Base-by-base conservation (phyloP, 2,888 invertebrate genomes). In the Lypha dubia region DNA sequence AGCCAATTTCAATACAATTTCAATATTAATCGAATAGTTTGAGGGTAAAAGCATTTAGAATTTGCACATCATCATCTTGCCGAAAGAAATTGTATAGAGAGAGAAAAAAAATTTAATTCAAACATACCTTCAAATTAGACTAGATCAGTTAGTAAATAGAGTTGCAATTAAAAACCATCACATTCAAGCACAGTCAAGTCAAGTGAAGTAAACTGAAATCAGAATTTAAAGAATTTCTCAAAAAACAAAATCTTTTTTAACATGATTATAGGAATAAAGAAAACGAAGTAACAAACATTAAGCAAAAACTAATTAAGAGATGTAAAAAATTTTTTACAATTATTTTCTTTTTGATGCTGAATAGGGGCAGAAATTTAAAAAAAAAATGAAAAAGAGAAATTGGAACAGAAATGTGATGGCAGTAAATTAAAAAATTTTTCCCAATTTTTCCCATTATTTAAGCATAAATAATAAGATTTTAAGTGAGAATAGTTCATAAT, bases 61-160 rank as follows among this genome's bases (percentile, higher is more conserved):
- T 56, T 74, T 75, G 49, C 24, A 7, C 24, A 15, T 3, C 11
- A 44, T 65, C 28, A 35, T 20, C 11, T n/a, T 35, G 35, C 46
- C 62, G 35, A 75, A 79, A 74, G 35, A 75, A 79, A 74, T 75
- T 79, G 51, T 70, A 51, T 71, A 75, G 75, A 83, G 70, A 44
- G 75, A 79, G 70, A 1, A 28, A 32, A 62, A 74, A 63, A 63
- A 4, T 38, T 22, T 63, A 79, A 83, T 83, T 79, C 74, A 83
- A 83, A 83, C 77, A 73, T 56, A 68, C 77, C 83, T 53, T 76
- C 73, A 77, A 83, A 83, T 75, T 79, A 75, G 24, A 79, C 63
- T 56, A 56, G 56, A 75, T 49, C 74, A 70, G 63, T 58, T 75
- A 60, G 11, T 17, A 62, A 82, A 76, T 28, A 28, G 28, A 28